These are phyloP conservation scores for Burhinus bistriatus DNA, from an alignment of 2,113 vertebrate species.

Conservation along the genomic window DNA sequence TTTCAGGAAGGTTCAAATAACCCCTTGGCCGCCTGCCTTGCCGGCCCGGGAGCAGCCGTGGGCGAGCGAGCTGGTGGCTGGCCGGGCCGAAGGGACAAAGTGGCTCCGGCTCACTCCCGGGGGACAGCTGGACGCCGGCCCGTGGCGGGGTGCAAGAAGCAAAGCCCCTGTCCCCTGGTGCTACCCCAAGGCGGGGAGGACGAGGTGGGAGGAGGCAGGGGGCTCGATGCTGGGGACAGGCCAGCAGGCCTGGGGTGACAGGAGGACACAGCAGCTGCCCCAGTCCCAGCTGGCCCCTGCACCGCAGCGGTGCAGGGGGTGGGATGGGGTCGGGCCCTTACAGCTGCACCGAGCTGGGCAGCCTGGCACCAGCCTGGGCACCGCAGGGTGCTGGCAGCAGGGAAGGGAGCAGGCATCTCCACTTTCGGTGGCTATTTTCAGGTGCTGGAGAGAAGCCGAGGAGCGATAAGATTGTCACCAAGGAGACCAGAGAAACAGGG, in stretches of 20 bases:
- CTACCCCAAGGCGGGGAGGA: not conserved
- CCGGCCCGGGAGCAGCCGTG: not conserved
- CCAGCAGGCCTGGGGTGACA: not conserved
- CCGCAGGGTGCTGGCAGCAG: not conserved
- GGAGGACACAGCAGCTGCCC: accelerated
- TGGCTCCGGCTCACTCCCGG: not conserved
- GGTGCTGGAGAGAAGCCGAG: conserved; percentile 57
- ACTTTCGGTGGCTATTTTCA: conserved; percentile 65
- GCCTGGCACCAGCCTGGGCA: not conserved
- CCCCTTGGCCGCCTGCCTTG: not conserved
- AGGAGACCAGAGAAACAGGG: conserved; percentile 51
- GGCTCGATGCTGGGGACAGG: not conserved
- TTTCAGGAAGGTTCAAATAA: conserved; percentile 37
- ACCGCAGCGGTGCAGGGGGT: not conserved
- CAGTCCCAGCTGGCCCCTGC: accelerated
- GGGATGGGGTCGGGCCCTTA: not conserved
- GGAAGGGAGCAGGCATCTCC: conserved; percentile 37
- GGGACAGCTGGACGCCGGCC: not conserved
- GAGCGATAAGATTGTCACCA: conserved; percentile 52
- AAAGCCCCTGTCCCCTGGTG: not conserved
- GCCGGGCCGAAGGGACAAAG: not conserved
- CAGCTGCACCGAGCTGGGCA: not conserved
- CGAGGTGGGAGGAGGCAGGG: not conserved
- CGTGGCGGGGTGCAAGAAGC: accelerated
- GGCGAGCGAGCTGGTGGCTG: not conserved